These are phyloP conservation scores for Brachymystax lenok DNA, from an alignment of 2,797 vertebrate genomes.

Conservation along the genomic window DNA sequence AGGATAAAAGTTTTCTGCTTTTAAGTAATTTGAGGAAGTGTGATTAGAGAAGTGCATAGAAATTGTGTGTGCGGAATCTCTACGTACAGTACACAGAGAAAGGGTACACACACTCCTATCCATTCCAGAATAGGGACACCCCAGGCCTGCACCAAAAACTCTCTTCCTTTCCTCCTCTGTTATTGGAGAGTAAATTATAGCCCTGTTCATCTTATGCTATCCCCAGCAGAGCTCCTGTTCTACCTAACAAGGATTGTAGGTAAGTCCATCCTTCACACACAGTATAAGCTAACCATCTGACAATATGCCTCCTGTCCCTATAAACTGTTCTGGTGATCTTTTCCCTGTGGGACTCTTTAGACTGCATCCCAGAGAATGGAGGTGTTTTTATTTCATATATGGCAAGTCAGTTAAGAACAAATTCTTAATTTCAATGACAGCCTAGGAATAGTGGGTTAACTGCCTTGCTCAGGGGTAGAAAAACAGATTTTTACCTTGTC, in stretches of 20 bases:
- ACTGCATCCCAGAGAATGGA: background rate
- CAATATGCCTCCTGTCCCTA: slow-evolving; percentile 56
- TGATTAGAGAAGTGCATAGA: background rate
- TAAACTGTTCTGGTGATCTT: slow-evolving; percentile 65
- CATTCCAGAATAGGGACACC: too few species aligned
- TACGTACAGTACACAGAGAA: background rate
- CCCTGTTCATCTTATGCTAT: slow-evolving; percentile 41
- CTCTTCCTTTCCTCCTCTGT: slow-evolving; percentile 24
- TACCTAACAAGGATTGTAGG: slow-evolving; percentile 29
- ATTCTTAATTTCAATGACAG: too few species aligned
- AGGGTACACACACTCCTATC: background rate
- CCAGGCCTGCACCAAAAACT: background rate
- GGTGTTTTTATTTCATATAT: too few species aligned
- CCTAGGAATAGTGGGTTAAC: too few species aligned
- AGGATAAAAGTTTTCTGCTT: slow-evolving; percentile 22
- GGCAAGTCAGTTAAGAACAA: too few species aligned
- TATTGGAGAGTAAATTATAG: slow-evolving; percentile 52
- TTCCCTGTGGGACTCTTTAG: slow-evolving; percentile 62
- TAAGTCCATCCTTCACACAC: slow-evolving; percentile 26
- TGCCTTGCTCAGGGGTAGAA: too few species aligned
- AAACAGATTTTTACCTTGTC: too few species aligned
- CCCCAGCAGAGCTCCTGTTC: slow-evolving; percentile 38
- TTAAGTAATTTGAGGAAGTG: slow-evolving; percentile 31
- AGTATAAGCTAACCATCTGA: slow-evolving; percentile 27
- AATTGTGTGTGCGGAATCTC: background rate